Evolutionary conservation across 2,113 vertebrate genomes (phyloP).

Genomic region (Hippoglossus stenolepis): DNA sequence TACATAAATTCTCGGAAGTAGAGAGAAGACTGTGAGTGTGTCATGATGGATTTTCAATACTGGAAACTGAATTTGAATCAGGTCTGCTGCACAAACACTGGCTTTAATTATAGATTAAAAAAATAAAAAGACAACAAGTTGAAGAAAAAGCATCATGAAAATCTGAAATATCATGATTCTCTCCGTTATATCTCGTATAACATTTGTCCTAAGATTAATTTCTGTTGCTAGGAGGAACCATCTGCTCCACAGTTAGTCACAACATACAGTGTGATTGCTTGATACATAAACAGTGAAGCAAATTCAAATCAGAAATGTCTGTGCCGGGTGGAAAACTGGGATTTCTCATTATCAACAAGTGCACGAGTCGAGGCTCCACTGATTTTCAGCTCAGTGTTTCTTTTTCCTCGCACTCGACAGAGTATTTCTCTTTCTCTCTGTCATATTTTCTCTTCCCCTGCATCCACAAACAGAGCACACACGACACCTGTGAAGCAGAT

Average conservation of each 20-base stretch:
- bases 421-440: conserved; percentile 27
- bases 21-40: not conserved
- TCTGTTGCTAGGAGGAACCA: not conserved
- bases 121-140: not conserved
- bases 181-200: not conserved
- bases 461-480: conserved; percentile 43
- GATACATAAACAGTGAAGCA: conserved; percentile 19
- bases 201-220: not conserved
- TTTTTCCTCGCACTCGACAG: conserved; percentile 28
- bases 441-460: conserved; percentile 48
- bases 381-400: conserved; percentile 27
- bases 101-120: not conserved
- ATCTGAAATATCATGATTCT: not conserved
- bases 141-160: not conserved
- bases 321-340: conserved; percentile 6
- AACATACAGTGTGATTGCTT: conserved; percentile 6
- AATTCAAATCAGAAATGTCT: conserved; percentile 31
- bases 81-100: not conserved
- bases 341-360: conserved; percentile 47
- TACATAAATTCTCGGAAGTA: not conserved
- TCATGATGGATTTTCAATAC: not conserved
- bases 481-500: conserved; percentile 62
- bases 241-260: conserved; percentile 22
- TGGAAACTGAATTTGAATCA: not conserved
- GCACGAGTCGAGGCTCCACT: conserved; percentile 35